Conservation (phyloP, 2,113 vertebrate genomes). For the Alethe castanea region DNA sequence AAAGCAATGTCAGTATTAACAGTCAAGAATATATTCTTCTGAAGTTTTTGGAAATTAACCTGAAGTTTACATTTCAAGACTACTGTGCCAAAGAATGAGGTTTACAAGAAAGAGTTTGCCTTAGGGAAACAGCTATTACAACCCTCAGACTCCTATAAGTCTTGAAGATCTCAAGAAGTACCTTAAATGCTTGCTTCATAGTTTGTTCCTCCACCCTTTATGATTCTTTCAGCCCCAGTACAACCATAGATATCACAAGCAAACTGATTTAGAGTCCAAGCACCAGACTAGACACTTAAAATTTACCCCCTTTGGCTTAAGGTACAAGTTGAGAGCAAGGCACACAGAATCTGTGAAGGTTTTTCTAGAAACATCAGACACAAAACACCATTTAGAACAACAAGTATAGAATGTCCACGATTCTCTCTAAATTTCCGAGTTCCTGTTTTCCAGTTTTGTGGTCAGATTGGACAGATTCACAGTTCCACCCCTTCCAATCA, state of each 20-base stretch:
- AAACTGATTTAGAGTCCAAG: background rate
- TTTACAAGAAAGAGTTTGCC: background rate
- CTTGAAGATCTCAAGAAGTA: background rate
- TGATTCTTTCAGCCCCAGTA: background rate
- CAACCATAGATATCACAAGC: background rate
- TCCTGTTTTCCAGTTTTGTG: background rate
- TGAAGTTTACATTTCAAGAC: background rate
- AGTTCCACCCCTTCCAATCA: background rate
- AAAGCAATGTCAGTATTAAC: background rate
- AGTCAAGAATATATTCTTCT: background rate
- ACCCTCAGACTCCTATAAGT: background rate
- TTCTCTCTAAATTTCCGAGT: background rate
- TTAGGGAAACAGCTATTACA: background rate
- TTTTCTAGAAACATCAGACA: background rate
- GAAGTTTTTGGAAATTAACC: background rate
- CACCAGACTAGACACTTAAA: background rate
- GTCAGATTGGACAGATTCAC: background rate
- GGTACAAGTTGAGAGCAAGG: slow-evolving; percentile 21
- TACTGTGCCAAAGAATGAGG: background rate
- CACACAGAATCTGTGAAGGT: background rate
- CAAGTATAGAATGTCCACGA: background rate
- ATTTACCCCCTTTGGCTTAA: background rate
- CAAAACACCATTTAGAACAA: background rate
- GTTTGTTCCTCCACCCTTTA: background rate
- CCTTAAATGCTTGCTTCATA: background rate